Evolutionary conservation across 2,113 vertebrate species (phyloP), one percentile per base, ranked within the genome.

Genomic region (Phylloscopus trochilus): DNA sequence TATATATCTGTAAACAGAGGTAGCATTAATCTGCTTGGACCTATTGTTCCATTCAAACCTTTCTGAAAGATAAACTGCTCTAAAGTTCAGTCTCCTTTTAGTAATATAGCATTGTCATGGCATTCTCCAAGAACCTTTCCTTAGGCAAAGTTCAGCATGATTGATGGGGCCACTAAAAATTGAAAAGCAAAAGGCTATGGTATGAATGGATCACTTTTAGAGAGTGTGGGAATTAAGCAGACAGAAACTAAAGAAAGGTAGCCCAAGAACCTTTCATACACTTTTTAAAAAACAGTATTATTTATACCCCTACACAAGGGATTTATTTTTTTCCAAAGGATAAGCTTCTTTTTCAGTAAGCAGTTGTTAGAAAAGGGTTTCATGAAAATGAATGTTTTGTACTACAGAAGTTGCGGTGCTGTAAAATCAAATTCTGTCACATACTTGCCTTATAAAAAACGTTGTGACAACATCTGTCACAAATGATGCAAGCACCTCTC

Each of bases 1-100:
- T 64, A 73, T 66, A 53, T 60, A 62, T 78, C 46, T 78, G 53
- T 93, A 96, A 92, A 89, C 44, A 85, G 64, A 68, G 6, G 21
- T 11, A 66, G 49, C 39, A 86, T 93, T 97, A 96, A 95, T 96
- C 41, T 82, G 52, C 37, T 88, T 90, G n/a, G 68, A 95, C 60
- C 47, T 92, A 81, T 15, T 86, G 21, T 44, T 97, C 79, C 60
- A 84, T 80, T 94, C 82, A 95, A 94, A 83, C 21, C 47, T 93
- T 96, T 96, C 79, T 93, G 75, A 93, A 96, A 96, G 93, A 97
- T 78, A 95, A 95, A 93, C 70, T 94, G 68, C 68, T 82, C 66
- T 20, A 93, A 96, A 96, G 81, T 91, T 91, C 81, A 93, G 53
- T 51, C 73, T 83, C 41, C 75, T 92, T 93, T 88, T 73, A 85